Percentiles rank a stretch among this genome's conserved stretches.
Conservation (phyloP, 2,113 vertebrate genomes). For the Plecturocebus donacophilus region DNA sequence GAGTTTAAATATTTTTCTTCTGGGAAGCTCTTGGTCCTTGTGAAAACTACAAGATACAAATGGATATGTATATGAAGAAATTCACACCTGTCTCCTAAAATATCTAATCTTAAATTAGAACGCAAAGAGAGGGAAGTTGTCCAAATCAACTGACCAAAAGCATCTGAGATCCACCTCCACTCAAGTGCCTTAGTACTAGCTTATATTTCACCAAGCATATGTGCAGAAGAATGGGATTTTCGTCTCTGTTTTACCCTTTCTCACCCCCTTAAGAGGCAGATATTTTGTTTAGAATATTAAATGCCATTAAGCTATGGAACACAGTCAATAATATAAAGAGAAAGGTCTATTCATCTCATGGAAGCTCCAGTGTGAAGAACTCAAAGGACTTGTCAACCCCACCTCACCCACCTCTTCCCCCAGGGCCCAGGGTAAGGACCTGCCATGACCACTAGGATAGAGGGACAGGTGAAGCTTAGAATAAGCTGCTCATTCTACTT, state of each 20-base stretch:
- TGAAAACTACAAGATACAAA: neutral
- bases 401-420: neutral
- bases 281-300: neutral
- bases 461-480: neutral
- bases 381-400: neutral
- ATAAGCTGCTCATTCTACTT: neutral
- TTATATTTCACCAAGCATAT: neutral
- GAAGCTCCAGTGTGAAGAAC: neutral
- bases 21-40: neutral
- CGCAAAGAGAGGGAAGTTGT: neutral
- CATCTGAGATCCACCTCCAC: neutral
- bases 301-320: neutral
- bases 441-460: neutral
- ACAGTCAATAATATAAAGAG: neutral
- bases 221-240: neutral
- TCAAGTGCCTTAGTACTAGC: neutral
- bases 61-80: neutral
- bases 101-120: neutral
- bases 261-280: neutral
- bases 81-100: neutral
- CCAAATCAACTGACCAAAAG: neutral
- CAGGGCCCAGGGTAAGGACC: neutral
- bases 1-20: neutral
- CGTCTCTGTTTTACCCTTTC: neutral
- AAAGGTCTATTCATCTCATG: neutral